Base-by-base conservation (phyloP, 2,888 invertebrate genomes). In the Spisula solida region DNA sequence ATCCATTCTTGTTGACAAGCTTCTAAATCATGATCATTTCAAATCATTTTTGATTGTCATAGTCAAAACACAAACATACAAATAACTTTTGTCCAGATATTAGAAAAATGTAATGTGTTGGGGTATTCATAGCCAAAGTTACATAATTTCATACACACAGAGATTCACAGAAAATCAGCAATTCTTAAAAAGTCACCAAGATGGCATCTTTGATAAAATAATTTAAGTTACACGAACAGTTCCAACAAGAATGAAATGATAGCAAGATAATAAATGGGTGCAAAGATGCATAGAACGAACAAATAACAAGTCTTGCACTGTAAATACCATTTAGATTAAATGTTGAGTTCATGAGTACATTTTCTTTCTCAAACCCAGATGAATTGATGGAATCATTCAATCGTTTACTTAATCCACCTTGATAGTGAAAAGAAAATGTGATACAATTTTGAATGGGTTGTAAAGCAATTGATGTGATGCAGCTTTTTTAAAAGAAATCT, bases 381-480 rank as follows among this genome's bases (percentile, higher is more conserved):
- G 78, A 78, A 41, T 41, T 41, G 41, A 41, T 41, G 41, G 41
- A 41, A 51, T 85, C 85, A 56, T 75, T 51, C 79, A 85, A 79
- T 14, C 85, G 31, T 56, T 79, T 85, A 85, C 55, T 75, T 51
- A 82, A 16, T 34, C 75, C 55, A 56, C 85, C 85, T 85, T 85
- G 12, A 34, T 31, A 16, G 25, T 1, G 60, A 12, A 25, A 56
- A 66, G 6, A 66, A 66, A 66, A 25, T 25, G n/a, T 41, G 12
- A 51, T 16, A 51, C 12, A 4, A 51, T 51, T 51, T n/a, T 51
- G 12, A 41, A 41, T 2, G 41, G 41, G 41, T 8, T 41, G 41
- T 41, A 41, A 5, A 8, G 41, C 2, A 41, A 41, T 41, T 41
- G 41, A 41, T 41, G 4, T 41, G 41, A 41, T 5, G 41, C 41